Percentiles rank a stretch among this genome's conserved stretches.
These are phyloP conservation scores for Aythya baeri DNA, from an alignment of 2,113 vertebrate genomes.

Conservation along the genomic window DNA sequence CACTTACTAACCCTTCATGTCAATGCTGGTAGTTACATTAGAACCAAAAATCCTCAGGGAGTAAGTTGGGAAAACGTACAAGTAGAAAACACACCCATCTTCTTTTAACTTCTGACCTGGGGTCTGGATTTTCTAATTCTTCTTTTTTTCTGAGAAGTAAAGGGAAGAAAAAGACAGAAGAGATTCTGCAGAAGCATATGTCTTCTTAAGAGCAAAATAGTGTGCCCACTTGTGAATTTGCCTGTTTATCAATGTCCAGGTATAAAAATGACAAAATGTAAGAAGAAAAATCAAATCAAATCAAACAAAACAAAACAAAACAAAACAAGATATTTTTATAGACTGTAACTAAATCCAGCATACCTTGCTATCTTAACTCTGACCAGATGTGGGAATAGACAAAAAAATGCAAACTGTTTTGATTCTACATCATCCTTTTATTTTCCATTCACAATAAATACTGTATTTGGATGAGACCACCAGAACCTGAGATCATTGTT, in stretches of 20 bases:
- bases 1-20: background rate
- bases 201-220: background rate
- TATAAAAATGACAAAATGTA: background rate
- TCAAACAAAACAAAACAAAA: too few relatives aligned
- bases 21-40: background rate
- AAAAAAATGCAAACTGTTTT: background rate
- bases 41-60: background rate
- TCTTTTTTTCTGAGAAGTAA: background rate
- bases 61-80: background rate
- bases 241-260: background rate
- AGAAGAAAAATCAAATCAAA: background rate
- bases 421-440: background rate
- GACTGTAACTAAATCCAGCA: background rate
- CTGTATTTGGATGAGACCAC: background rate
- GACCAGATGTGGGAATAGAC: background rate
- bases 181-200: background rate
- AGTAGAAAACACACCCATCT: background rate
- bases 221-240: fast-evolving
- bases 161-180: background rate
- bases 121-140: background rate
- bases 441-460: background rate
- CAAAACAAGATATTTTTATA: background rate
- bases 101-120: background rate
- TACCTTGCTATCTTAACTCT: background rate
- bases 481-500: background rate